Evolutionary conservation across 2,797 vertebrate genomes (phyloP), one percentile per base, ranked within the genome.

Genomic region (Acrossocheilus wenchowensis): DNA sequence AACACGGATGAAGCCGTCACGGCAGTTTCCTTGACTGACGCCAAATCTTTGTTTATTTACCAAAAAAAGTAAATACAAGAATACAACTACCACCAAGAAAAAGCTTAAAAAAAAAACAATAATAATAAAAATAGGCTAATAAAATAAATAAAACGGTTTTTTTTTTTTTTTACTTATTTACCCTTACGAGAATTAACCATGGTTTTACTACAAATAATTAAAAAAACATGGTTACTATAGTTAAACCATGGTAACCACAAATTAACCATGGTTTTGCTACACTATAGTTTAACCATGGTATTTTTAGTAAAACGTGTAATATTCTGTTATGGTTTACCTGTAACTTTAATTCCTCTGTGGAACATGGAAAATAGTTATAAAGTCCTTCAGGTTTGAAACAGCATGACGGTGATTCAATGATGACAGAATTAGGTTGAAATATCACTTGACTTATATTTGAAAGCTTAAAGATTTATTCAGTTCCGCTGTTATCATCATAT

Each of bases 381-480:
- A 43, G 45, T 5, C 17, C 5, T 36, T 8, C 34, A 78, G 50
- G 34, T 62, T 79, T 43, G 11, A 57, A 60, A 26, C 10, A 72
- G n/a, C 36, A 60, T 17, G 14, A 54, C 21, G 3, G 19, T 9
- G 34, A 39, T 39, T n/a, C 23, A 78, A 77, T 36, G 17, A 50
- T n/a, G 43, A 74, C n/a, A 74, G 14, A 30, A 30, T 48, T 77
- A 21, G 19, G 3, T 23, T 39, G 10, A 77, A 77, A 17, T 7
- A 57, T 45, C 15, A 5, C n/a, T 43, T 19, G 74, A 60, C 50
- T 48, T 78, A 14, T 64, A 36, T 41, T 50, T 39, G 14, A 26
- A 50, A 84, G 30, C 72, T 66, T 30, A 14, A 62, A 36, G n/a
- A 7, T 84, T 84, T 84, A 84, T 84, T 84, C 8, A 64, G 64